A percentile compares a stretch with the other conserved stretches of the same genome.
Evolutionary conservation across 2,888 invertebrate genomes (phyloP).

Genomic region (Sthenelais limicola): DNA sequence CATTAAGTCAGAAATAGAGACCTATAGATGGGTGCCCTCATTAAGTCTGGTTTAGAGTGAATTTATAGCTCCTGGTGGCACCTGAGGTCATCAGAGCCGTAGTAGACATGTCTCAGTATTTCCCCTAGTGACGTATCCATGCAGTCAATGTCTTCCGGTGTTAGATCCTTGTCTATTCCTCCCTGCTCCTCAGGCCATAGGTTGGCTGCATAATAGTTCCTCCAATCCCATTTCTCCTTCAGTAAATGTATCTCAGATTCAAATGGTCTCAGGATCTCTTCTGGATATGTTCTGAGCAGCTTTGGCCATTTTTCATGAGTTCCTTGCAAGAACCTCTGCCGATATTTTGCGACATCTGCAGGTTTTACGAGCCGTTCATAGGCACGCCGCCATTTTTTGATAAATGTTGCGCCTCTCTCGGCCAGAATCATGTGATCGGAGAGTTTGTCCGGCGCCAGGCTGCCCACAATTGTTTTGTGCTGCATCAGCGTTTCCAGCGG

Average conservation of each 20-base stretch:
- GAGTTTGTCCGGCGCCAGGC: not conserved
- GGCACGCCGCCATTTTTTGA: not conserved
- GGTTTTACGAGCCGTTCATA: not conserved
- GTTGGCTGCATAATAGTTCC: not conserved
- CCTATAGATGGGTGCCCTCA: too few species aligned
- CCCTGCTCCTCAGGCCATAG: not conserved
- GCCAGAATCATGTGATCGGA: constrained; percentile 6
- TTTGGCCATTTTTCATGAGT: too few species aligned
- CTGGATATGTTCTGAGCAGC: not conserved
- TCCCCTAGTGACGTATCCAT: constrained; percentile 3
- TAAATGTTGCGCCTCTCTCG: not conserved
- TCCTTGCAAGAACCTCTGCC: too few species aligned
- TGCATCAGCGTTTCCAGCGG: constrained; percentile 8
- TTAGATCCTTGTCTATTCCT: too few species aligned
- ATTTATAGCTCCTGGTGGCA: too few species aligned
- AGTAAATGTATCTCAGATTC: not conserved
- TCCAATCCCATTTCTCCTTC: constrained; percentile 24
- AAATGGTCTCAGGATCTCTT: constrained; percentile 3
- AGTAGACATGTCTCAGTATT: not conserved
- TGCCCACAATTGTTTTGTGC: not conserved
- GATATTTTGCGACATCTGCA: too few species aligned
- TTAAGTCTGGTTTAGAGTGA: too few species aligned
- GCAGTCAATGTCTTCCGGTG: constrained; percentile 17
- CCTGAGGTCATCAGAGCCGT: constrained; percentile 10
- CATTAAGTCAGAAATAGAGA: too few species aligned